A percentile compares a stretch with the other conserved stretches of the same genome.
phyloP scores from a whole-genome alignment of 2,797 vertebrate species.

The Poeciliopsis infans region DNA sequence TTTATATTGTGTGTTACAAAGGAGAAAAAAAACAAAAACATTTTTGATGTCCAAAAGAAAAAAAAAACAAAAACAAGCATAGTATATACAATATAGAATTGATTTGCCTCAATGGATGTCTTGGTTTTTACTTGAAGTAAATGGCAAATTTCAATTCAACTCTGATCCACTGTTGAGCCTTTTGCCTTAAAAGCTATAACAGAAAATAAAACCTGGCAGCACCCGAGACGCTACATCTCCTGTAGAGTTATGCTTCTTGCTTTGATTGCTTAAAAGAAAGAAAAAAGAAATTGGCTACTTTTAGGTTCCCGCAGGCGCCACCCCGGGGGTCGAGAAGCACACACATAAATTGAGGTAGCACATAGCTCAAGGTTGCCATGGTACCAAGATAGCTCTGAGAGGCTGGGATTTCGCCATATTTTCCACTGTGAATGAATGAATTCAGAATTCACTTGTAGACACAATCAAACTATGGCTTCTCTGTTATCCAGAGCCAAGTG shows the following conservation, averaged over 20 bases:
- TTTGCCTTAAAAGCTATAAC: slow-evolving; percentile 79
- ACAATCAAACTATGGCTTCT: slow-evolving; percentile 73
- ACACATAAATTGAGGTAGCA: slow-evolving; percentile 70
- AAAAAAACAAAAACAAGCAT: slow-evolving; percentile 57
- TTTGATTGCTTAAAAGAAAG: slow-evolving; percentile 40
- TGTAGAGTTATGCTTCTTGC: slow-evolving; percentile 63
- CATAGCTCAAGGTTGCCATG: slow-evolving; percentile 76
- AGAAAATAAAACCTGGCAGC: slow-evolving; percentile 69
- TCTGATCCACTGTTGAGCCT: slow-evolving; percentile 82
- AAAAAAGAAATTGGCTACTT: slow-evolving; percentile 39
- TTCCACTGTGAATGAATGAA: slow-evolving; percentile 77
- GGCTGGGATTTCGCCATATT: slow-evolving; percentile 78
- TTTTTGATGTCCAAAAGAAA: slow-evolving; percentile 69
- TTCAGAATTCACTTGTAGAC: slow-evolving; percentile 74
- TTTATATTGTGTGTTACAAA: slow-evolving; percentile 64
- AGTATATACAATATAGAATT: slow-evolving; percentile 67
- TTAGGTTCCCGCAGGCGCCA: slow-evolving; percentile 51
- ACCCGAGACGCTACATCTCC: slow-evolving; percentile 63
- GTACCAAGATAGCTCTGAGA: slow-evolving; percentile 75
- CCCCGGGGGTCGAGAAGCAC: slow-evolving; percentile 69
- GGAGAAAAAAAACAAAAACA: slow-evolving; percentile 33
- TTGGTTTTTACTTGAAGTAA: slow-evolving; percentile 80
- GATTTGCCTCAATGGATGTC: slow-evolving; percentile 78
- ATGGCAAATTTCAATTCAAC: slow-evolving; percentile 78
- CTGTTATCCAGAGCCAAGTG: slow-evolving; percentile 62